phyloP scores from a whole-genome alignment of 2,888 invertebrate species.

The Leptinotarsa rubiginosa region DNA sequence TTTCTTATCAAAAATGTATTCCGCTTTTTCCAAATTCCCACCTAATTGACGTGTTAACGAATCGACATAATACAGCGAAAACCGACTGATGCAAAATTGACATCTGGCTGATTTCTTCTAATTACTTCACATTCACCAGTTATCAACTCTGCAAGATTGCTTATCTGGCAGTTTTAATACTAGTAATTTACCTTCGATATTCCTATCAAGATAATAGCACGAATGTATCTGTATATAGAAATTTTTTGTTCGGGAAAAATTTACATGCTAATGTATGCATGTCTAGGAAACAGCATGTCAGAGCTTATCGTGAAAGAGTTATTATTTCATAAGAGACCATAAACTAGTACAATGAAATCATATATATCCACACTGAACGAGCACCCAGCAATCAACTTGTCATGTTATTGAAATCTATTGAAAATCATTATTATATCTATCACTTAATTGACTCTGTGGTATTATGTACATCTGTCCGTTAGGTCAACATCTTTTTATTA shows the following conservation, averaged over 20 bases:
- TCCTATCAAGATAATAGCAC: constrained; percentile 1
- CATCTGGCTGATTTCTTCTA: background rate
- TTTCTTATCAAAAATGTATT: background rate
- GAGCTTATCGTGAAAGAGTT: background rate
- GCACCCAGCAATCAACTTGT: background rate
- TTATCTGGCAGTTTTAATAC: background rate
- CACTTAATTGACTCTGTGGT: too few species aligned
- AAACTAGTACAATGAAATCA: background rate
- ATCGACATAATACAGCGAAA: background rate
- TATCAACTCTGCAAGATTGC: background rate
- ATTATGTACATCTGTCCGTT: too few species aligned
- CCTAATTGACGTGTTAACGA: background rate
- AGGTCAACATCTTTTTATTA: too few species aligned
- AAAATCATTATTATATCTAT: too few species aligned
- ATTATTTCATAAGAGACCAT: background rate
- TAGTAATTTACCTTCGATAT: constrained; percentile 10
- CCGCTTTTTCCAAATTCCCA: background rate
- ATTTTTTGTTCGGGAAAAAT: background rate
- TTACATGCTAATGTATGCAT: constrained; percentile 10
- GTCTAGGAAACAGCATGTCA: constrained; percentile 9
- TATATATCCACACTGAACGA: background rate
- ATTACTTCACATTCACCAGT: background rate
- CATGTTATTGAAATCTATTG: background rate
- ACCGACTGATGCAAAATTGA: background rate
- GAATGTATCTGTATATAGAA: constrained; percentile 1